A percentile compares a stretch with the other conserved stretches of the same genome.
phyloP scores from a whole-genome alignment of 2,797 vertebrate genomes.

The Crypturellus tataupa region DNA sequence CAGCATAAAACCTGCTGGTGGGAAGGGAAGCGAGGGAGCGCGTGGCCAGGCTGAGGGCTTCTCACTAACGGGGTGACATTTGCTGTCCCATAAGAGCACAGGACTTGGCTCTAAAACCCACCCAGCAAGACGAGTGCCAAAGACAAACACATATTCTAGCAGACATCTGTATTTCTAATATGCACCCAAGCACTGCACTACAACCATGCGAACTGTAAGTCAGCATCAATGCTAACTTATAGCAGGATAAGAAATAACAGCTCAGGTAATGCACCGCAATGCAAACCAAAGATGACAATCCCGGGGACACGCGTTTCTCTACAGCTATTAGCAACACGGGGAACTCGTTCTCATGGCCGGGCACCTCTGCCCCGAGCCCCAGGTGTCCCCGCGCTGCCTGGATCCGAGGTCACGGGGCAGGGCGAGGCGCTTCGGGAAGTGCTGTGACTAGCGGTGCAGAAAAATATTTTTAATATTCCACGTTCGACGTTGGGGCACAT shows the following conservation, averaged over 20 bases:
- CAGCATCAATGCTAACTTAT: background rate
- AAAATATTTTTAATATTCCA: background rate
- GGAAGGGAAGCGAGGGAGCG: background rate
- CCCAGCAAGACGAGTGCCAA: no score
- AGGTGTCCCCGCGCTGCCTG: no score
- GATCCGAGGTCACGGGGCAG: no score
- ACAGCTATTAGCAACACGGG: background rate
- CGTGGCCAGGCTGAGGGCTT: background rate
- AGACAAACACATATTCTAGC: no score
- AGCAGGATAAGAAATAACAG: background rate
- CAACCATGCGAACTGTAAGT: background rate
- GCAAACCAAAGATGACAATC: background rate
- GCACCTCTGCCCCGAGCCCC: background rate
- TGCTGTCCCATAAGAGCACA: accelerated
- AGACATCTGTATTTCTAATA: background rate
- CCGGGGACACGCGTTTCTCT: background rate
- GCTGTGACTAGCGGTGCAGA: background rate
- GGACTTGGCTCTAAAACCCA: background rate
- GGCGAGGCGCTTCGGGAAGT: background rate
- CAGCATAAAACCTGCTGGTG: background rate
- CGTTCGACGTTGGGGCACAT: background rate
- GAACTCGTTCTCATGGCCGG: background rate
- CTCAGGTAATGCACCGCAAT: background rate
- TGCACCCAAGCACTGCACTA: background rate
- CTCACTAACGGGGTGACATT: background rate